Evolutionary conservation across 2,888 invertebrate genomes (phyloP).

Genomic region (Gastrophysa polygoni): DNA sequence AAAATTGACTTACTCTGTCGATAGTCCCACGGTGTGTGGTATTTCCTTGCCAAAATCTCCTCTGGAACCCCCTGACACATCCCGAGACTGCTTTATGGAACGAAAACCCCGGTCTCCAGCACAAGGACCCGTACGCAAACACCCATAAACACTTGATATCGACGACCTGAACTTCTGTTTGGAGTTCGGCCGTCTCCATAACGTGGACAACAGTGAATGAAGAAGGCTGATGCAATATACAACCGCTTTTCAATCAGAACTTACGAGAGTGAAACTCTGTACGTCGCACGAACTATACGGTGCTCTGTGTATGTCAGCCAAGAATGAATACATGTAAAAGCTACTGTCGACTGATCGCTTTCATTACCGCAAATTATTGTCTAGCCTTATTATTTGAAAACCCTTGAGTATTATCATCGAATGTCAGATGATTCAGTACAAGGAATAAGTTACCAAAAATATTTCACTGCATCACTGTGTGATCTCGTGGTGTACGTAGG

Average conservation of each 20-base stretch:
- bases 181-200: slow-evolving; percentile 41
- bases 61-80: slow-evolving; percentile 78
- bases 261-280: background rate
- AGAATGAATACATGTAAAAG: background rate
- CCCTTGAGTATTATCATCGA: too few relatives aligned
- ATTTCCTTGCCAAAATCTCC: slow-evolving; percentile 94
- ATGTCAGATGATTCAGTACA: too few relatives aligned
- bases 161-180: slow-evolving; percentile 48
- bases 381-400: too few relatives aligned
- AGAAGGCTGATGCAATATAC: slow-evolving; percentile 33
- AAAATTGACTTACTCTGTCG: slow-evolving; percentile 65
- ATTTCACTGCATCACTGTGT: too few relatives aligned
- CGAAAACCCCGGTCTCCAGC: slow-evolving; percentile 94
- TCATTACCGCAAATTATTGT: too few relatives aligned
- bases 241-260: slow-evolving; percentile 17
- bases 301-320: background rate
- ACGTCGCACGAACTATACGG: background rate
- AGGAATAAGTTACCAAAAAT: too few relatives aligned
- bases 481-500: too few relatives aligned
- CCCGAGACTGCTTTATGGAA: slow-evolving; percentile 81
- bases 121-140: slow-evolving; percentile 94
- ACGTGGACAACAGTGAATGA: background rate
- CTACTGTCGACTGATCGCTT: background rate
- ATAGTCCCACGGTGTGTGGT: slow-evolving; percentile 79
- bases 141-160: slow-evolving; percentile 75